Base-by-base conservation (phyloP, 2,888 invertebrate genomes). In the Drosophila quinaria region DNA sequence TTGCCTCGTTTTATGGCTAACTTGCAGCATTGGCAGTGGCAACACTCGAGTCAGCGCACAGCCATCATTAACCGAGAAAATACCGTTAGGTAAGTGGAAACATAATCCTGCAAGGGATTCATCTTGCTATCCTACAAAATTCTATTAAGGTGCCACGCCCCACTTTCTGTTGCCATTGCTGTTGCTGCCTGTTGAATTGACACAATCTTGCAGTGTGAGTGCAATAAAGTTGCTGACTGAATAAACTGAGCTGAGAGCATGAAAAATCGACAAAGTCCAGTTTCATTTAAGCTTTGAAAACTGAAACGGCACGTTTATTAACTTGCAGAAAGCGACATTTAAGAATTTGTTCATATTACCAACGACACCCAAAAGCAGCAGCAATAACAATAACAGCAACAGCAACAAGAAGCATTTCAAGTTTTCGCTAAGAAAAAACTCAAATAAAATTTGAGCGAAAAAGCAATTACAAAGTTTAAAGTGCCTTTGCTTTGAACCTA, bases 61-160 rank as follows among this genome's bases (percentile, higher is more conserved):
- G 80, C 89, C 91, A 87, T 91, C 92, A 85, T 90, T 92, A 87
- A 92, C 92, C 81, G 93, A 93, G 89, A 93, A 93, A 91, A 93
- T 93, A 75, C 92, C 93, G 70, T 90, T 93, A 81, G 92, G 92
- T 92, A 89, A 92, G 92, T 91, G 44, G 41, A 72, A 79, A 77
- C 62, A 41, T 55, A 70, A 76, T 55, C 49, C 61, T 35, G 62
- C 15, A 10, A 8, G 8, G 50, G 42, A 22, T 10, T 11, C 4
- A 22, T 10, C 33, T 15, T n/a, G 15, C 58, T 46, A 35, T 19
- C 42, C 58, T 39, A 19, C 58, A 37, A 49, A 58, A 59, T 49
- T 29, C 2, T 49, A 59, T 49, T 17, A 47, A 49, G 29, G 3
- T 59, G 47, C 58, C 58, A 59, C 13, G 58, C 58, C 47, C 52